Base-by-base conservation (phyloP, 1,140 invertebrate genomes). In the Macrobrachium rosenbergii region DNA sequence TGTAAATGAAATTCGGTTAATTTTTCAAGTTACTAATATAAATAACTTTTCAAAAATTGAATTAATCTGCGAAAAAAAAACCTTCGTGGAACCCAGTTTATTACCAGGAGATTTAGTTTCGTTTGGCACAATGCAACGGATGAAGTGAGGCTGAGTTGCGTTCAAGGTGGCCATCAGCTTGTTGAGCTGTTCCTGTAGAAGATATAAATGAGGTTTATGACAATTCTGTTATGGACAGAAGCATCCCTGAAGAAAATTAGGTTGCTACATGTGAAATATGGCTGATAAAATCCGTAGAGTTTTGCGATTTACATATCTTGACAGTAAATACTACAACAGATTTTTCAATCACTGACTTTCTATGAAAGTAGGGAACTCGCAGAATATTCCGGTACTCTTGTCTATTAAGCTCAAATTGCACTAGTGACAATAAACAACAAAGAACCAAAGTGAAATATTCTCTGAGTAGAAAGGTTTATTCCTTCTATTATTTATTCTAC, bases 81-180 rank as follows among this genome's bases (percentile, higher is more conserved):
- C n/a, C n/a, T n/a, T n/a, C n/a, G n/a, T n/a, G n/a, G n/a, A 45
- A 28, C 63, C 5, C 63, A 67, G 17, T 19, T 60, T 14, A 88
- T 90, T 88, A 90, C 92, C 92, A 90, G 93, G 91, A 82, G 92
- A 91, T 90, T 95, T 95, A 88, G 93, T 92, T 91, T 95, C 94
- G 91, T 87, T 87, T 28, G 85, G 85, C 17, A 87, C 85, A 72
- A 87, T 87, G 19, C 85, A 87, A 52, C 85, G 93, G 86, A 95
- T 94, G 91, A 95, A 95, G 91, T 95, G 94, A 72, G 94, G 94
- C 89, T 94, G 93, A 77, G 94, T 95, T 84, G 92, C 92, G 89
- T 93, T 92, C 90, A 94, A 91, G 79, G 93, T 94, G 83, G 58
- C 81, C 85, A 87, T 87, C 28, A 87, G 69, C 63, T 87, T 87